Conservation (phyloP, 2,113 vertebrate species). For the Pangasianodon hypophthalmus region DNA sequence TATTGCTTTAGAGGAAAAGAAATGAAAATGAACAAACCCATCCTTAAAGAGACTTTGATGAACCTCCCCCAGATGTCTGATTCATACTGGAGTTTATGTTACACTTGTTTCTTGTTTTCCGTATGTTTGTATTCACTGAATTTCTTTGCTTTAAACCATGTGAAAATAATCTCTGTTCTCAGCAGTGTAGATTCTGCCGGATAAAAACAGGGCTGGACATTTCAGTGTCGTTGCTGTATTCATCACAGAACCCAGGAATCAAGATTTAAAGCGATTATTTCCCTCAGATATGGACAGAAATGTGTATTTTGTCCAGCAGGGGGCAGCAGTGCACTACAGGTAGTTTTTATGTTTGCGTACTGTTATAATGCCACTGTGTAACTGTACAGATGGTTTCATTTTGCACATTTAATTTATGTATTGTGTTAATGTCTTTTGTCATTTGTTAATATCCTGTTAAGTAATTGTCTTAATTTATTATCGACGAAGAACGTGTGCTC, state of each 20-base stretch:
- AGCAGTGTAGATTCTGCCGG: not conserved
- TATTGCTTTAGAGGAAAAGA: not conserved
- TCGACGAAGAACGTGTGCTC: not conserved
- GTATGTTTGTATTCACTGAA: not conserved
- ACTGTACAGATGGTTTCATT: not conserved
- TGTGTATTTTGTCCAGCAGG: not conserved
- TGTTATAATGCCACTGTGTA: not conserved
- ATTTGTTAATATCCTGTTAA: not conserved
- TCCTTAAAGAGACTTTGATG: not conserved
- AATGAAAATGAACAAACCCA: no score
- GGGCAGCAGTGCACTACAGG: conserved; percentile 1
- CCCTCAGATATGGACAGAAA: not conserved
- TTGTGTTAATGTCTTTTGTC: not conserved
- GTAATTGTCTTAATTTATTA: conserved; percentile 18
- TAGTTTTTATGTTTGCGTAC: not conserved
- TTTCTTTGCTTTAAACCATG: not conserved
- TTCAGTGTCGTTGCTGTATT: not conserved
- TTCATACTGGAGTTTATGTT: not conserved
- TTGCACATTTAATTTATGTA: conserved; percentile 19
- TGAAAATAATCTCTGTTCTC: not conserved
- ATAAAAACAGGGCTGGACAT: not conserved
- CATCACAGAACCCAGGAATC: not conserved
- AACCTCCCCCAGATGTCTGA: not conserved
- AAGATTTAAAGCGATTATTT: not conserved
- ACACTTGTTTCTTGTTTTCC: not conserved